Evolutionary conservation across 2,797 vertebrate species (phyloP).

Genomic region (Fundulus diaphanus): DNA sequence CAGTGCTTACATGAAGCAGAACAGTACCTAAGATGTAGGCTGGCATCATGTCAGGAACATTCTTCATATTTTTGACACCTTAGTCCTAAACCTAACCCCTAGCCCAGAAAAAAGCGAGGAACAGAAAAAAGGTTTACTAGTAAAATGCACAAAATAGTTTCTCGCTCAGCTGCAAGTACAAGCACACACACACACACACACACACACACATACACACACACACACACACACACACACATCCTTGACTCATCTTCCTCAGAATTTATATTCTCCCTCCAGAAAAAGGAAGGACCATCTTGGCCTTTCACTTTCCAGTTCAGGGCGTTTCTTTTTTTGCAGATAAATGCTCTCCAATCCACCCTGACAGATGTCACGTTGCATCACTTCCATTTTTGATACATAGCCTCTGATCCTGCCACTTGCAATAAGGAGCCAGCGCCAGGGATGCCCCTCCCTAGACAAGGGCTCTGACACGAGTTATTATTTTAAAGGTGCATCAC

Average conservation of each 20-base stretch:
- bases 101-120: no score
- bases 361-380: slow-evolving; percentile 86
- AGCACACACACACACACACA: no score
- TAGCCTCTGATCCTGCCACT: slow-evolving; percentile 85
- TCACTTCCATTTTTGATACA: slow-evolving; percentile 80
- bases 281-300: slow-evolving; percentile 78
- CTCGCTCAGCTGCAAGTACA: no score
- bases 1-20: slow-evolving; percentile 4
- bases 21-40: slow-evolving; percentile 42
- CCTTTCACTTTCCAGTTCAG: slow-evolving; percentile 89
- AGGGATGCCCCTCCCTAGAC: slow-evolving; percentile 70
- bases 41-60: slow-evolving; percentile 56
- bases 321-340: slow-evolving; percentile 80
- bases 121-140: no score
- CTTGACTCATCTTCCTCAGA: slow-evolving; percentile 60
- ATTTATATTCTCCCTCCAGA: slow-evolving; percentile 77
- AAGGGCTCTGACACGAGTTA: slow-evolving; percentile 67
- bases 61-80: slow-evolving; percentile 33
- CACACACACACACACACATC: background rate
- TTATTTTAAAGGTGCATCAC: slow-evolving; percentile 82
- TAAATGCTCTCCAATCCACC: slow-evolving; percentile 84
- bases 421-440: slow-evolving; percentile 76
- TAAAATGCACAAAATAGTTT: no score
- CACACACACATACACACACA: no score
- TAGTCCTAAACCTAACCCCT: no score